These are phyloP conservation scores for Lynx canadensis DNA, from an alignment of 2,113 vertebrate species.

Conservation along the genomic window DNA sequence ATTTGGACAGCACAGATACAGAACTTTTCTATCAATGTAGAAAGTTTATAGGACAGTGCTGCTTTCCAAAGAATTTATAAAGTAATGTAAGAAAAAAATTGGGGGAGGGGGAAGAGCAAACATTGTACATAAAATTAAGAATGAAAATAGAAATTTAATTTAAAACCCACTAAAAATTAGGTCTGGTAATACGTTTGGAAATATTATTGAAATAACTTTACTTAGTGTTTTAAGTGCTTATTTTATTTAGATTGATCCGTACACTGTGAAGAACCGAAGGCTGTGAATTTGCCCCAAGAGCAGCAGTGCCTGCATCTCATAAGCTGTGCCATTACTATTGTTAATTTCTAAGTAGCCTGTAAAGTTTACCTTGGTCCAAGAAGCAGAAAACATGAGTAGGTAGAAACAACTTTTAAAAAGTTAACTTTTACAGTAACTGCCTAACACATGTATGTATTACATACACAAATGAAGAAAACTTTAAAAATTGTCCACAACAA, in stretches of 20 bases:
- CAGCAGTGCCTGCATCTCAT: background rate
- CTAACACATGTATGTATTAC: background rate
- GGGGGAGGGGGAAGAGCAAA: background rate
- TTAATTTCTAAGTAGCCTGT: background rate
- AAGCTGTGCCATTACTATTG: background rate
- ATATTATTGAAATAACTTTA: background rate
- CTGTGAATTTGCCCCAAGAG: conserved; percentile 23
- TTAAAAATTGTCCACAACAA: background rate
- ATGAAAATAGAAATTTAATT: background rate
- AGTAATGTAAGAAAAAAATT: background rate
- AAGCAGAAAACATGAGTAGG: background rate
- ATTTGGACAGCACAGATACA: background rate
- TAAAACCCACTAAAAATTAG: background rate
- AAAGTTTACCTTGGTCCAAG: background rate
- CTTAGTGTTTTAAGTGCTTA: background rate
- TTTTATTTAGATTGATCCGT: background rate
- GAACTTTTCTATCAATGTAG: background rate
- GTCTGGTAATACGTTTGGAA: conserved; percentile 2
- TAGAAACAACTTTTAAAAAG: background rate
- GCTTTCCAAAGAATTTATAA: background rate
- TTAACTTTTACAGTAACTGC: background rate
- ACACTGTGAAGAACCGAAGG: background rate
- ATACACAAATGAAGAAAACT: background rate
- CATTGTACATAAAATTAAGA: background rate
- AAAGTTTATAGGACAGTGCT: background rate